A percentile compares a stretch with the other conserved stretches of the same genome.
Conservation (phyloP, 2,113 vertebrate genomes). For the Nothobranchius furzeri region DNA sequence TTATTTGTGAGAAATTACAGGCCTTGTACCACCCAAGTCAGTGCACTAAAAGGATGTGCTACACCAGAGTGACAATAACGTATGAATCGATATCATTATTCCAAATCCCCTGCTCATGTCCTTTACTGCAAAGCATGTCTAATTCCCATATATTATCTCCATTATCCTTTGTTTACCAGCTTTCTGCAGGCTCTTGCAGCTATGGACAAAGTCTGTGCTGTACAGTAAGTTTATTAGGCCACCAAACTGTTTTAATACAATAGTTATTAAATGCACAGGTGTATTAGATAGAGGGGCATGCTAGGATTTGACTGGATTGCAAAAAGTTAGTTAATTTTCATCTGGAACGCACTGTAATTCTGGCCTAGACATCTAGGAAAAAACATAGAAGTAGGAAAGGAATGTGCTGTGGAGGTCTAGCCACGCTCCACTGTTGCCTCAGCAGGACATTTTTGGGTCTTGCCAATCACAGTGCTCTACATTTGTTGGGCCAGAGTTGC, state of each 20-base stretch:
- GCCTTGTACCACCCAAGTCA: conserved; percentile 14
- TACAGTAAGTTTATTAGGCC: conserved; percentile 54
- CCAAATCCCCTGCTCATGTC: conserved; percentile 47
- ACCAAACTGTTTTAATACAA: conserved; percentile 52
- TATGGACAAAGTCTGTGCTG: conserved; percentile 56
- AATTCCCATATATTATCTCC: conserved; percentile 66
- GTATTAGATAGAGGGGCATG: conserved; percentile 24
- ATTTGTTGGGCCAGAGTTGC: too few species aligned
- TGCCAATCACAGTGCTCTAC: too few species aligned
- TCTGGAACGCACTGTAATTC: too few species aligned
- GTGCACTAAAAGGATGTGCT: conserved; percentile 22
- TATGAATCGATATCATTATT: conserved; percentile 46
- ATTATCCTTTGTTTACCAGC: conserved; percentile 67
- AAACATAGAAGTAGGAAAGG: too few species aligned
- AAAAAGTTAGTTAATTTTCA: too few species aligned
- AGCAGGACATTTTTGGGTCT: too few species aligned
- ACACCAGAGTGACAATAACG: conserved; percentile 40
- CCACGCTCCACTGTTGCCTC: too few species aligned
- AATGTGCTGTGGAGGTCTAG: too few species aligned
- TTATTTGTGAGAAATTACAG: conserved; percentile 14
- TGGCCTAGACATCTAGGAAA: too few species aligned
- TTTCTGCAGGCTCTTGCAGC: conserved; percentile 54
- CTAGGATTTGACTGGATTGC: too few species aligned
- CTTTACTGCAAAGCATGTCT: conserved; percentile 48
- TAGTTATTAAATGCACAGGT: conserved; percentile 48